These are phyloP conservation scores for Vireo altiloquus DNA, from an alignment of 2,113 vertebrate species.

Conservation along the genomic window DNA sequence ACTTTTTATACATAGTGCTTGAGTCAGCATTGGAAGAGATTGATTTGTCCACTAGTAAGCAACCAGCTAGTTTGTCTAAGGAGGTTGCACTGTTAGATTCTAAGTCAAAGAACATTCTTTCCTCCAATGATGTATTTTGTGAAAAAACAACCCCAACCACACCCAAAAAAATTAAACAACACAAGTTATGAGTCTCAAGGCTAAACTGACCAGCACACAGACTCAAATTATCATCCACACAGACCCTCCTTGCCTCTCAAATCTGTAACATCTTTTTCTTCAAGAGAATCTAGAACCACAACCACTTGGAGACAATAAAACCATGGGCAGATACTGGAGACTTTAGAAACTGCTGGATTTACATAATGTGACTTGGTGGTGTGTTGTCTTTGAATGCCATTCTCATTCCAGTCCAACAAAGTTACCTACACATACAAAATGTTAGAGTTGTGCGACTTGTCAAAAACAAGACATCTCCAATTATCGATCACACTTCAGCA, in stretches of 20 bases:
- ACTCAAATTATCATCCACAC: background rate
- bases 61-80: background rate
- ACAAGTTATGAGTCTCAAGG: background rate
- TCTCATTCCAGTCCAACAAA: conserved; percentile 52
- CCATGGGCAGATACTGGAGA: background rate
- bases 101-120: background rate
- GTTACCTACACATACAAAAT: conserved; percentile 36
- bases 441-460: conserved; percentile 61
- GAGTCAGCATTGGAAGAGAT: background rate
- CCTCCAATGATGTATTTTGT: background rate
- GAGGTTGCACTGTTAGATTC: background rate
- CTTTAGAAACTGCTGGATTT: conserved; percentile 19
- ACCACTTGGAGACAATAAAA: conserved; percentile 26
- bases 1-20: background rate
- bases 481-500: conserved; percentile 46
- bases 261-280: background rate
- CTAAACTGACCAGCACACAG: background rate
- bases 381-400: conserved; percentile 17
- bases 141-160: background rate
- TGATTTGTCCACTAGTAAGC: background rate
- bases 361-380: background rate
- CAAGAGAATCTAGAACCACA: background rate
- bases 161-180: background rate
- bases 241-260: background rate
- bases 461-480: conserved; percentile 60